Evolutionary conservation across 2,888 invertebrate species (phyloP), one percentile per base, ranked within the genome.

Genomic region (Scaptomyza tumidula): DNA sequence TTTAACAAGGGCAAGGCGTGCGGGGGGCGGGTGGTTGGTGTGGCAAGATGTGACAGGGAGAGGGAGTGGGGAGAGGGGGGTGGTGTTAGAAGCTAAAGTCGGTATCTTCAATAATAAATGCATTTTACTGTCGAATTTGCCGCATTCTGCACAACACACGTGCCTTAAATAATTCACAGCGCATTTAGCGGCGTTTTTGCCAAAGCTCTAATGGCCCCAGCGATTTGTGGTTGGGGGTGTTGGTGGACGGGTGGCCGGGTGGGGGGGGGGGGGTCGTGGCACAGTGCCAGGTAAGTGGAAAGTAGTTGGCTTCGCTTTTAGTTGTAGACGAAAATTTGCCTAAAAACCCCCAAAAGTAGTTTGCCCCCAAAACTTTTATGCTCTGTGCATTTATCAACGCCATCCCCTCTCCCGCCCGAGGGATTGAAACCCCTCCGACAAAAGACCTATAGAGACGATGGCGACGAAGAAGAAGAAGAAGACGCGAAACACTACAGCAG

Each of bases 101-200:
- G 75, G 75, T 66, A 71, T 83, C 89, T 89, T 89, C 88, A 85
- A 85, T 85, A 85, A 85, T 87, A 85, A 85, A 85, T 87, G 85
- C 89, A 89, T 85, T 85, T 89, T 78, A 87, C 86, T 87, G 89
- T 87, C 85, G 85, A 87, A 85, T 85, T 89, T 89, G 82, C 89
- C 88, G 88, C 85, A 87, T 87, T 88, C 79, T 76, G 82, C 88
- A 85, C 88, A 77, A 77, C 88, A 83, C 89, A 85, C 89, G 85
- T 87, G 89, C 86, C 89, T 85, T 85, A 85, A 85, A 89, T 85
- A 89, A 85, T 89, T 89, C 89, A 85, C 77, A 70, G 70, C 88
- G 85, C 79, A 85, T 85, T 85, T 83, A 83, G 88, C 85, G 79
- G 66, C 69, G 76, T 78, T 87, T 84, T 78, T 80, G 79, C 62